Conservation (phyloP, 2,113 vertebrate genomes). For the Phainopepla nitens region DNA sequence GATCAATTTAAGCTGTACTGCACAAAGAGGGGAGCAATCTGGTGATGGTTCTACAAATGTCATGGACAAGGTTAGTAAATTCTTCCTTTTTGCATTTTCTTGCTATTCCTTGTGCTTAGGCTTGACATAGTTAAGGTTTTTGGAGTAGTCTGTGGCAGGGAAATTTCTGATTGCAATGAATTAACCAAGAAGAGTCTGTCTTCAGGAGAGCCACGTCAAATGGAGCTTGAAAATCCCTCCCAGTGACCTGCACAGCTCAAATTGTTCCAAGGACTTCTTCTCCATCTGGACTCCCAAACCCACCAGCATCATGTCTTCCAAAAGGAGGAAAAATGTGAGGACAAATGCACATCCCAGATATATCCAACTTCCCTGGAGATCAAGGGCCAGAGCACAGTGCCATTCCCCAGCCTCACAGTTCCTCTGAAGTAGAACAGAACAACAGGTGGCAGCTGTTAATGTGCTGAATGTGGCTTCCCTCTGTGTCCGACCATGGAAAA, state of each 20-base stretch:
- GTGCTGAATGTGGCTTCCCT: constrained; percentile 50
- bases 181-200: neutral
- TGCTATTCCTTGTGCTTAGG: neutral
- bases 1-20: neutral
- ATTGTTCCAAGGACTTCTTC: neutral
- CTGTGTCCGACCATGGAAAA: constrained; percentile 15
- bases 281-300: neutral
- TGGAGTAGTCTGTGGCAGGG: neutral
- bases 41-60: neutral
- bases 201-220: neutral
- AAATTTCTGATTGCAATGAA: neutral
- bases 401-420: neutral
- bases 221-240: neutral
- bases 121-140: neutral
- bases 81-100: neutral
- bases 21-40: neutral
- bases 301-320: neutral
- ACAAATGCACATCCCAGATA: neutral
- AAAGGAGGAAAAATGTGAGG: neutral
- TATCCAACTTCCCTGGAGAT: neutral
- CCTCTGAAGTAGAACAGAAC: constrained; percentile 26
- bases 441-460: constrained; percentile 29
- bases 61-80: neutral
- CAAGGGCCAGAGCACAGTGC: neutral
- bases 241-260: neutral